Evolutionary conservation across 2,888 invertebrate species (phyloP), one percentile per base, ranked within the genome.

Genomic region (Orthosia incerta): DNA sequence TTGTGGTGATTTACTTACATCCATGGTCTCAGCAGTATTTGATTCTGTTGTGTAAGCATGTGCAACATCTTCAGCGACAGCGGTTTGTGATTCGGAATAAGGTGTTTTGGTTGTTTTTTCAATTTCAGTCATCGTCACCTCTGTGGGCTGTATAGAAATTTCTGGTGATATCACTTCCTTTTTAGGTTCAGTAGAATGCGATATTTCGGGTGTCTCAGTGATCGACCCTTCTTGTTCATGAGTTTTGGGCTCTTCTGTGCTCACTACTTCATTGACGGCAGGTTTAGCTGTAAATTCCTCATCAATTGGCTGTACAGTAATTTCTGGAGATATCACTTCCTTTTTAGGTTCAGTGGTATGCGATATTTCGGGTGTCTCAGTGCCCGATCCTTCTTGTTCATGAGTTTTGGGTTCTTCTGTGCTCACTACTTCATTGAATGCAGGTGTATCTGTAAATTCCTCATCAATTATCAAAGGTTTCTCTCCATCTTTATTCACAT

Each of bases 81-180:
- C 69, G 11, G 69, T 69, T 66, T 70, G 71, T 20, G 71, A 70
- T 67, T 72, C 82, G 39, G 67, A 62, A 71, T 64, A 50, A 23
- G 83, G 83, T 12, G 15, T 46, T 23, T 63, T 72, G 1, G 74
- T 78, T 23, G 56, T 39, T 68, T 72, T 71, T 57, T 82, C 75
- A 16, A 45, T 46, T 64, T 81, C 79, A 46, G 20, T 56, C 0
- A 51, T 31, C 15, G 65, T 45, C 1, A 31, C 20, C 12, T 81
- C 78, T 63, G 81, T 72, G 9, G 67, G 45, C 7, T 77, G 62
- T 20, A 4, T 13, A 31, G 57, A 55, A 20, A 23, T 70, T 76
- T 71, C 83, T 48, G 85, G 71, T 31, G 46, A 26, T 56, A 64
- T 64, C 0, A 23, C 15, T 66, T 79, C 76, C 31, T 70, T 71